Evolutionary conservation across 2,797 vertebrate genomes (phyloP), one percentile per base, ranked within the genome.

Genomic region (Poecilia picta): DNA sequence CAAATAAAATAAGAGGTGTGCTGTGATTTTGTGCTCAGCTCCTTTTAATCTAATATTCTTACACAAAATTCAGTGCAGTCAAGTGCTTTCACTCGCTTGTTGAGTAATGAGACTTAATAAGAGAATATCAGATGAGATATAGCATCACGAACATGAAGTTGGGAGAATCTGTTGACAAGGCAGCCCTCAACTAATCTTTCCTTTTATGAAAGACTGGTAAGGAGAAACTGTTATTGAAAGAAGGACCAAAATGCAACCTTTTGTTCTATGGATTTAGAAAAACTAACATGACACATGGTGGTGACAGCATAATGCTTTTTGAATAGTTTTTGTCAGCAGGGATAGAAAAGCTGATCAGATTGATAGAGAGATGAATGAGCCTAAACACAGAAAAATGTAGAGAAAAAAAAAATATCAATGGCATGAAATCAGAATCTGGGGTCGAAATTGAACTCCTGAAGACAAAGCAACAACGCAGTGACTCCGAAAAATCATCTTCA

Each of bases 281-380:
- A 62, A 16, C 13, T 18, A 62, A 33, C 16, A 62, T 62, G 59
- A 70, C 4, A 25, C 36, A 1, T 25, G 8, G 64, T 41, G 36
- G 64, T 68, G 36, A 36, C 36, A 68, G 41, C 68, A 70, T 70
- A 7, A 70, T n/a, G 68, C 68, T 43, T 70, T 70, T 41, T 25
- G 68, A 43, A 43, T n/a, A 36, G 2, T 25, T 43, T 70, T 70
- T 41, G 41, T 70, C 23, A n/a, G 41, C 11, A 8, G 12, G 3
- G 64, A 68, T 23, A 68, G 39, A 28, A 70, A 25, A 12, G 39
- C 10, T 13, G 62, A 33, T 33, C 62, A 36, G 15, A 8, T 20
- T 64, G 23, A 70, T 43, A 18, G 10, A 36, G 8, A 39, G 64
- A 43, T 70, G 11, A 15, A 23, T 18, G 4, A 5, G 13, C 66